phyloP scores from a whole-genome alignment of 2,113 vertebrate species.

The Notechis scutatus region DNA sequence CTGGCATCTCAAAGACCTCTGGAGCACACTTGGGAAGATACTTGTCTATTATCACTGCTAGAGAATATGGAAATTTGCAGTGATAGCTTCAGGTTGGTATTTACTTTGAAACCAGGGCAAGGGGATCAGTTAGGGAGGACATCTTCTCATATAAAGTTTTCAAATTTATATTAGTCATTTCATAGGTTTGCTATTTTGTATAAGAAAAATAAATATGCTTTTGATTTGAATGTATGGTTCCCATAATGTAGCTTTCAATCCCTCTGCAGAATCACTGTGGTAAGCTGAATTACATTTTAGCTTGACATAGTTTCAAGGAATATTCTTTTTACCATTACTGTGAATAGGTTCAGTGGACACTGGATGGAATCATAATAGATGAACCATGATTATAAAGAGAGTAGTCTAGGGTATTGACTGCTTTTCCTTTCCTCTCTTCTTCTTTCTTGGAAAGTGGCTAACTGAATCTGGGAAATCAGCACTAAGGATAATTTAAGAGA shows the following conservation, averaged over 20 bases:
- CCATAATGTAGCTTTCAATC: slow-evolving; percentile 17
- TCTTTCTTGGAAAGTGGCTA: slow-evolving; percentile 9
- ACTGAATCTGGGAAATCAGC: slow-evolving; percentile 14
- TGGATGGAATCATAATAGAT: slow-evolving; percentile 10
- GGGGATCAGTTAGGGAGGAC: neutral
- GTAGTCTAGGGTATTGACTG: neutral
- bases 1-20: neutral
- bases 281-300: slow-evolving; percentile 11
- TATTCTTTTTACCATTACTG: slow-evolving; percentile 5
- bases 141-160: neutral
- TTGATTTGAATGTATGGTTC: slow-evolving; percentile 17
- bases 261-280: slow-evolving; percentile 7
- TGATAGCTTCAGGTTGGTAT: neutral
- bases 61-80: neutral
- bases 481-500: slow-evolving; percentile 7
- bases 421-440: neutral
- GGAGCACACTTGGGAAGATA: neutral
- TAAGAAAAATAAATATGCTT: slow-evolving; percentile 10
- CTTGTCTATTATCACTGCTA: neutral
- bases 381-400: slow-evolving; percentile 3
- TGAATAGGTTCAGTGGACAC: neutral
- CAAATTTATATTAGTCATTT: slow-evolving; percentile 10
- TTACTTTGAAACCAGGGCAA: neutral
- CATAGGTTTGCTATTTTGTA: neutral
- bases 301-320: slow-evolving; percentile 1